A percentile compares a stretch with the other conserved stretches of the same genome.
These are phyloP conservation scores for Apis cerana DNA, from an alignment of 1,140 invertebrate genomes.

Conservation along the genomic window DNA sequence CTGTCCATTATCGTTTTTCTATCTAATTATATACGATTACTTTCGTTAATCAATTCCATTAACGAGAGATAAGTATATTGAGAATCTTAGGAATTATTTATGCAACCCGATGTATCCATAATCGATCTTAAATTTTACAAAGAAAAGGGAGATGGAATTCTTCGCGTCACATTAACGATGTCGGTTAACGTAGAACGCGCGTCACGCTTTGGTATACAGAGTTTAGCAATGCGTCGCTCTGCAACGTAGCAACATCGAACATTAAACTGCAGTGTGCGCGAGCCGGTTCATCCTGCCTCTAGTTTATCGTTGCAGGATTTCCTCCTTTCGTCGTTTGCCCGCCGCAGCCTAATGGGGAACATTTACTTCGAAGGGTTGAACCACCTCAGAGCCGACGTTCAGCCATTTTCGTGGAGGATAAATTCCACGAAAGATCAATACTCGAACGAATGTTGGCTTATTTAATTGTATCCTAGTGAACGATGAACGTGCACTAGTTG, in stretches of 20 bases:
- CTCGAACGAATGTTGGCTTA: constrained; percentile 1
- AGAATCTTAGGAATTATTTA: no score
- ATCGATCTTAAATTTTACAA: constrained; percentile 25
- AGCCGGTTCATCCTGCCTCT: constrained; percentile 37
- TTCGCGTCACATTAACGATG: neutral
- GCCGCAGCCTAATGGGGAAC: constrained; percentile 41
- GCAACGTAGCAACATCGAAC: constrained; percentile 26
- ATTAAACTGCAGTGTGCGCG: constrained; percentile 31
- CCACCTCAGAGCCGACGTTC: constrained; percentile 19
- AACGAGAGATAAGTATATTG: neutral
- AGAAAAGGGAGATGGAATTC: neutral
- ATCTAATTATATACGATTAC: no score
- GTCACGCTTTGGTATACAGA: constrained; percentile 19
- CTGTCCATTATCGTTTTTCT: no score
- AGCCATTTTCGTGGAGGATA: constrained; percentile 15
- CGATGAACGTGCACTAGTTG: no score
- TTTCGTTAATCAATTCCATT: no score
- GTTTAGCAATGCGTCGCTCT: constrained; percentile 23
- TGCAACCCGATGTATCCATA: no score
- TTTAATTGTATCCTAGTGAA: neutral
- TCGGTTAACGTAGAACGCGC: constrained; percentile 28
- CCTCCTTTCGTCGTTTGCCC: constrained; percentile 36
- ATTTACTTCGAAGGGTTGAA: constrained; percentile 47
- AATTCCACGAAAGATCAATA: constrained; percentile 51
- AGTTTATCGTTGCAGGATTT: constrained; percentile 51